Conservation (phyloP, 2,888 invertebrate species). For the Lasioglossum zephyrum region DNA sequence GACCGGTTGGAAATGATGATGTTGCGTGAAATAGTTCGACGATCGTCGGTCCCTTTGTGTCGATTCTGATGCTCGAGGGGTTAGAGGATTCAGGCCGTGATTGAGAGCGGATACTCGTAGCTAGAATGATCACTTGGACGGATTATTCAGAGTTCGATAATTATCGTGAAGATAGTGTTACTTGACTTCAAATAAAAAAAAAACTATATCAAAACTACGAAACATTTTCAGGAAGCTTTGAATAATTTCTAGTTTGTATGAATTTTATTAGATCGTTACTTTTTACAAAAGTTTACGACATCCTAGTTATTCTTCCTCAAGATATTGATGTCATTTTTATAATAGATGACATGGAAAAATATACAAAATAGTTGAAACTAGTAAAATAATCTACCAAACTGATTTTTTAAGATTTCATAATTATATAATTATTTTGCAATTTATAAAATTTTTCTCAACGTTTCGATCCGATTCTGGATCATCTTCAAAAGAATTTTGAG, state of each 20-base stretch:
- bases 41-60: conserved; percentile 8
- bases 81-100: conserved; percentile 9
- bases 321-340: neutral
- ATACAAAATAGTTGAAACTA: neutral
- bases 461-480: no score
- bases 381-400: neutral
- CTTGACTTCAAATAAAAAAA: neutral
- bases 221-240: neutral
- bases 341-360: neutral
- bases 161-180: neutral
- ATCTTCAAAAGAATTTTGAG: no score
- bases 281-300: neutral
- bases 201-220: neutral
- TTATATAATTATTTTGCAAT: no score
- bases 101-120: conserved; percentile 7
- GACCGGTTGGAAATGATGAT: conserved; percentile 20
- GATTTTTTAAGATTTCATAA: neutral
- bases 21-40: conserved; percentile 19
- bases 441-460: no score
- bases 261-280: neutral
- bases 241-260: neutral
- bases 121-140: neutral
- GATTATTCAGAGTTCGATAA: conserved; percentile 1
- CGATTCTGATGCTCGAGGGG: conserved; percentile 13
- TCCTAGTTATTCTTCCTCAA: neutral